Evolutionary conservation across 2,797 vertebrate genomes (phyloP).

Genomic region (Typhlichthys subterraneus): DNA sequence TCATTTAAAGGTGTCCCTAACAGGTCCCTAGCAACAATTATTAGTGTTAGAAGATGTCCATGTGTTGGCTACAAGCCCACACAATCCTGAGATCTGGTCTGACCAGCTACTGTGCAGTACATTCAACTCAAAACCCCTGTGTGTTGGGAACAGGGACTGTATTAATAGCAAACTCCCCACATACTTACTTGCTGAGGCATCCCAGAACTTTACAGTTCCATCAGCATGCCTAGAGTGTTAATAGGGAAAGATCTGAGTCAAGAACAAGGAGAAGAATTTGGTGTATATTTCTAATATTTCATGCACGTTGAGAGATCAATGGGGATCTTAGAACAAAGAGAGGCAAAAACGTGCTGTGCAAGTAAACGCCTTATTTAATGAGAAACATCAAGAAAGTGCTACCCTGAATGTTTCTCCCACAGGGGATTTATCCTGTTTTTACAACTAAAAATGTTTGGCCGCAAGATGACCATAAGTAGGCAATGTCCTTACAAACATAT

Average conservation of each 20-base stretch:
- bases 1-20: no score
- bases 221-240: conserved; percentile 88
- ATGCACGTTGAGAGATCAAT: background rate
- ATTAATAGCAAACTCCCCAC: background rate
- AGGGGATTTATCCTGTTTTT: background rate
- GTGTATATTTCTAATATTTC: background rate
- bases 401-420: background rate
- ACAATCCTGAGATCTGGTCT: no score
- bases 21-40: no score
- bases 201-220: conserved; percentile 99
- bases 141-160: background rate
- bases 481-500: background rate
- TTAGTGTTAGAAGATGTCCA: no score
- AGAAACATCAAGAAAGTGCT: background rate
- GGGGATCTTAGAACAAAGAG: no score
- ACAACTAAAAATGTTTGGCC: background rate
- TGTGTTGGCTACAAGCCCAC: no score
- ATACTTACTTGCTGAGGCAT: conserved; percentile 97
- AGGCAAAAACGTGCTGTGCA: no score
- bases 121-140: no score
- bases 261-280: background rate
- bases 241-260: conserved; percentile 10
- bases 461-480: background rate
- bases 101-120: no score
- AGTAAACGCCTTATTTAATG: background rate